phyloP scores from a whole-genome alignment of 2,113 vertebrate species.

The Apteryx mantelli region DNA sequence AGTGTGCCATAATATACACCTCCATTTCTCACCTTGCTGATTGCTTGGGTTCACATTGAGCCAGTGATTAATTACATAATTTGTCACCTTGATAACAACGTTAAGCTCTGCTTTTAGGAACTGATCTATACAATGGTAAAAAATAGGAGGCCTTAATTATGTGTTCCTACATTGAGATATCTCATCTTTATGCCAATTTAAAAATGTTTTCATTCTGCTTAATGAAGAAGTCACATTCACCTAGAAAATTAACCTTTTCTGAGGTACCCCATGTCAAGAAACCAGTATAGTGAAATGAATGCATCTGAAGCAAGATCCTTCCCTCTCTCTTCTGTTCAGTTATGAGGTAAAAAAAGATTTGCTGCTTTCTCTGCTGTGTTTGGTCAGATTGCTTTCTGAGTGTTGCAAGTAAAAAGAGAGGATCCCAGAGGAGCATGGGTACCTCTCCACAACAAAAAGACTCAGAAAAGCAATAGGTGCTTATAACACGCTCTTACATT shows the following conservation, averaged over 20 bases:
- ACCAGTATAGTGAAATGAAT: not conserved
- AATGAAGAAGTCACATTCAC: conserved; percentile 1
- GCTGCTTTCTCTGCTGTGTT: not conserved
- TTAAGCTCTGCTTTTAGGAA: conserved; percentile 2
- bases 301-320: not conserved
- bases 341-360: not conserved
- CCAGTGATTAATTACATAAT: not conserved
- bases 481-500: not conserved
- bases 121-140: not conserved
- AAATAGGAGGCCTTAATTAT: not conserved
- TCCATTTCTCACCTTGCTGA: not conserved
- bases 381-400: not conserved
- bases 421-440: not conserved
- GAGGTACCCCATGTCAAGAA: not conserved
- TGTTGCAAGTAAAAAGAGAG: not conserved
- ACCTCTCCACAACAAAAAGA: not conserved
- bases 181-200: not conserved
- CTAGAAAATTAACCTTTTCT: not conserved
- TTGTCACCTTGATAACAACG: not conserved
- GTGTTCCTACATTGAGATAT: not conserved
- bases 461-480: not conserved
- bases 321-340: not conserved
- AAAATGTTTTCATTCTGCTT: not conserved
- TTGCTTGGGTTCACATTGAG: not conserved
- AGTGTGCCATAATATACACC: not conserved